Percentiles rank a stretch among this genome's conserved stretches.
These are phyloP conservation scores for Oreocharis arfaki DNA, from an alignment of 2,113 vertebrate genomes.

Conservation along the genomic window DNA sequence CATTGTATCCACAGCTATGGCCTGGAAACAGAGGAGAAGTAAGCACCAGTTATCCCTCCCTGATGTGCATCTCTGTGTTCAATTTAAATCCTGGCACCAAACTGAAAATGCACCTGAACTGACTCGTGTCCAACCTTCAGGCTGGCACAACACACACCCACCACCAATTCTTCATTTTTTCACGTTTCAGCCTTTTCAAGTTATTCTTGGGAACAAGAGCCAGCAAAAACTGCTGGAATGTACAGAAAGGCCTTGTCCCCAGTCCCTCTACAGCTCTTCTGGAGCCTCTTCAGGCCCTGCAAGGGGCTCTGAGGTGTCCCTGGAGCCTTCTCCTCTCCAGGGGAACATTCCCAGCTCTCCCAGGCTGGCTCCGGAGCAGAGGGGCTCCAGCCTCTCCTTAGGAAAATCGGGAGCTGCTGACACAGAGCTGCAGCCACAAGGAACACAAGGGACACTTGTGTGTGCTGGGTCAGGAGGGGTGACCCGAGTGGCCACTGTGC, in stretches of 20 bases:
- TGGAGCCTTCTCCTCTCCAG: background rate
- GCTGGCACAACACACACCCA: background rate
- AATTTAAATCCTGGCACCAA: background rate
- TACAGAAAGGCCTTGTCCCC: too few relatives aligned
- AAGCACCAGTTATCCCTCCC: background rate
- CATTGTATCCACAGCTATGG: fast-evolving
- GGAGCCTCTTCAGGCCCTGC: background rate
- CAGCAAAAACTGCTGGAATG: too few relatives aligned
- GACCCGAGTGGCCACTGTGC: background rate
- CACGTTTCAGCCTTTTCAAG: background rate
- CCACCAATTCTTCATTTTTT: fast-evolving
- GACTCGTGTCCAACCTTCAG: background rate
- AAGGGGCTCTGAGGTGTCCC: background rate
- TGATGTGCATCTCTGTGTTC: background rate
- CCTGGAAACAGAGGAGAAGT: background rate
- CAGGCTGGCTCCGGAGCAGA: background rate
- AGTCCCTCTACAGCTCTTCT: background rate
- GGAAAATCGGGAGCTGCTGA: background rate
- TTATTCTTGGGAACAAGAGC: background rate
- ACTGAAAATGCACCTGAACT: background rate
- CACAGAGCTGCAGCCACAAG: background rate
- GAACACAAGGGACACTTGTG: background rate
- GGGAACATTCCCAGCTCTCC: background rate
- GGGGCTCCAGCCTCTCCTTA: background rate
- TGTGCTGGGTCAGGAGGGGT: background rate